Evolutionary conservation across 2,888 invertebrate genomes (phyloP), one percentile per base, ranked within the genome.

Genomic region (Phortica okadai): DNA sequence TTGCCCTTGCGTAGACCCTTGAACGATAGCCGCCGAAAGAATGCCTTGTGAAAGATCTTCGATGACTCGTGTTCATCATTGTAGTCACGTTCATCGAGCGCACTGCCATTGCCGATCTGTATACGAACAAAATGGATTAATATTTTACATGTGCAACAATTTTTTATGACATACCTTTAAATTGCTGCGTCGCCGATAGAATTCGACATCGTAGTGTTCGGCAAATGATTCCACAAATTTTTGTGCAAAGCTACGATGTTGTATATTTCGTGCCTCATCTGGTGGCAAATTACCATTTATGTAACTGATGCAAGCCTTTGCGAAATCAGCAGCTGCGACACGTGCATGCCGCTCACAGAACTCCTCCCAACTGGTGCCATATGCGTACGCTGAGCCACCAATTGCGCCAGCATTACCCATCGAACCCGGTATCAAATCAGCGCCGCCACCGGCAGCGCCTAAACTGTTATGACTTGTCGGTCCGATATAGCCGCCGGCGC

Each of bases 281-380:
- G 94, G 93, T 50, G 94, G 93, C 79, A 95, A 91, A 89, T 94
- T 95, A 70, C 94, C 93, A 84, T 95, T 94, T 80, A 96, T 94
- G 89, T 95, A 97, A 82, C 95, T 95, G 82, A 95, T 93, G 92
- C 97, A 97, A 86, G 96, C 95, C 92, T 95, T 96, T 85, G 97
- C 96, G 92, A 98, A 97, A 92, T 97, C 97, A 88, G 95, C 95
- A 78, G 97, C 97, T 76, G 97, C 95, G 79, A 95, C 94, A 88
- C 94, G 94, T 78, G 97, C 97, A 92, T 97, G 97, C 90, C 96
- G 94, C 92, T 97, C 96, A 92, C 96, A 96, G 91, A 96, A 96
- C 91, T 96, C 96, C 89, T 94, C 93, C 96, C 96, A 97, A 91
- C 94, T 93, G 90, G 94, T 94, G 90, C 94, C 94, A 87, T 93